phyloP scores from a whole-genome alignment of 2,888 invertebrate genomes.

The Diogma glabrata region DNA sequence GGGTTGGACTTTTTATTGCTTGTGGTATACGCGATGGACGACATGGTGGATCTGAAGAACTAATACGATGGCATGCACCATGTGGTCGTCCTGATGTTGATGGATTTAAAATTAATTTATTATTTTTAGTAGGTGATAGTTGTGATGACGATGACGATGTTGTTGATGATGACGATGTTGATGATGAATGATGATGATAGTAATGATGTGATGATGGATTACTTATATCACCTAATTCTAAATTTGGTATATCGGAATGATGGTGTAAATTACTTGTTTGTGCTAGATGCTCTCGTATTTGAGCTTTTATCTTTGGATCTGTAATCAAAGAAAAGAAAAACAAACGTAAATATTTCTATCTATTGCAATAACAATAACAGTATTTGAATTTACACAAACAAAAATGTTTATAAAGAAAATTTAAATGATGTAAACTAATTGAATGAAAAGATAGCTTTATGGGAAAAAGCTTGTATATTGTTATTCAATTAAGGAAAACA shows the following conservation, averaged over 20 bases:
- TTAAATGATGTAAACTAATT: too few relatives aligned
- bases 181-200: slow-evolving; percentile 33
- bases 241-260: slow-evolving; percentile 41
- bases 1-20: slow-evolving; percentile 29
- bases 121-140: slow-evolving; percentile 2
- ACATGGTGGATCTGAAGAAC: slow-evolving; percentile 31
- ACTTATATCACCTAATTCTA: slow-evolving; percentile 37
- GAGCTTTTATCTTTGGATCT: slow-evolving; percentile 83
- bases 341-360: not conserved
- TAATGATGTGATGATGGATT: slow-evolving; percentile 18
- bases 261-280: slow-evolving; percentile 41
- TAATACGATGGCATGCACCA: slow-evolving; percentile 23
- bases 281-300: slow-evolving; percentile 58
- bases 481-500: too few relatives aligned
- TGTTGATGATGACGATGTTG: slow-evolving; percentile 28
- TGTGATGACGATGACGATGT: slow-evolving; percentile 15
- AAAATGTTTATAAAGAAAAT: too few relatives aligned
- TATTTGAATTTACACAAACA: too few relatives aligned
- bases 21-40: slow-evolving; percentile 46
- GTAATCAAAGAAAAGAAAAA: slow-evolving; percentile 24
- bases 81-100: slow-evolving; percentile 20
- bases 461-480: too few relatives aligned
- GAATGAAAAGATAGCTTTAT: too few relatives aligned
- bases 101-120: slow-evolving; percentile 2
- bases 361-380: not conserved